phyloP scores from a whole-genome alignment of 2,113 vertebrate species.

The Lanius collurio region DNA sequence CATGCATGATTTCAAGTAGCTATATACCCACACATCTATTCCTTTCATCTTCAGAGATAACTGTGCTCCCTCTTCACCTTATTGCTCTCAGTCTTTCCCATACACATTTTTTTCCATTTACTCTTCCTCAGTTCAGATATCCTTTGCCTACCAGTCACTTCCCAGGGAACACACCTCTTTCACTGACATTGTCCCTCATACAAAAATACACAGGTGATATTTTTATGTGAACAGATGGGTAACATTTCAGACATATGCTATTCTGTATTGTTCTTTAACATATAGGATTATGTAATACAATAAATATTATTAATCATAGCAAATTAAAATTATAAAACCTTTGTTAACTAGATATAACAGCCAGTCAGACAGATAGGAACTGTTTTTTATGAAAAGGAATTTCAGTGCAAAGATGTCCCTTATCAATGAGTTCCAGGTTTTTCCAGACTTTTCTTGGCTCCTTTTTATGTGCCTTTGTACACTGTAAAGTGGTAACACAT shows the following conservation, averaged over 20 bases:
- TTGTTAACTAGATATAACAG: neutral
- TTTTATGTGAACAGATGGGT: neutral
- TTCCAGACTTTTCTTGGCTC: neutral
- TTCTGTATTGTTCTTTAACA: neutral
- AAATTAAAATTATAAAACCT: neutral
- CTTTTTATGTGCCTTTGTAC: neutral
- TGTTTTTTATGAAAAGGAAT: neutral
- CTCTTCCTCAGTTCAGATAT: neutral
- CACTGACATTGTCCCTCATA: neutral
- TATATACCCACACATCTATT: neutral
- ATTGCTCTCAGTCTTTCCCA: neutral
- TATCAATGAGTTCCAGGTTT: neutral
- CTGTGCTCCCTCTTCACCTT: neutral
- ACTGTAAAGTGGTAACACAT: neutral
- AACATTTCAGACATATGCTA: neutral
- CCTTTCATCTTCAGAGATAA: neutral
- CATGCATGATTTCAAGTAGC: neutral
- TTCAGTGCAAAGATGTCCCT: neutral
- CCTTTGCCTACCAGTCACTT: neutral
- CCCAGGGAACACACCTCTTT: neutral
- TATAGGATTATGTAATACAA: neutral
- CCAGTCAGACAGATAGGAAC: neutral
- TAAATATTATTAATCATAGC: neutral
- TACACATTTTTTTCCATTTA: neutral
- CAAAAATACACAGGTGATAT: neutral